Evolutionary conservation across 2,797 vertebrate species (phyloP).

Genomic region (Chloroceryle inda): DNA sequence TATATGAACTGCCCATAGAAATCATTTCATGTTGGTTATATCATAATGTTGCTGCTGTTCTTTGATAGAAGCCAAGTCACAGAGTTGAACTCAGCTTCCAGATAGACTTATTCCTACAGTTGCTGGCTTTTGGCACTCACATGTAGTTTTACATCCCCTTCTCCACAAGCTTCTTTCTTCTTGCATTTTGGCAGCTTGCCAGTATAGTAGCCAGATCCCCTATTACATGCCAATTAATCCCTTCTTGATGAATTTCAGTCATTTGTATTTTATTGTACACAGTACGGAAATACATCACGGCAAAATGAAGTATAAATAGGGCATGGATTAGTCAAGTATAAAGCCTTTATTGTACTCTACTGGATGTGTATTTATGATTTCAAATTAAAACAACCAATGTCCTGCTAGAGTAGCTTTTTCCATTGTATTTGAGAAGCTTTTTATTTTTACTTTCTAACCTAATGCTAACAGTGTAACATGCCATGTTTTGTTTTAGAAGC

Average conservation of each 20-base stretch:
- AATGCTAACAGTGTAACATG: not conserved
- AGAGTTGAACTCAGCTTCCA: not conserved
- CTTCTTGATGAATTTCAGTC: constrained; percentile 70
- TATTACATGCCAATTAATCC: constrained; percentile 72
- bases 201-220: constrained; percentile 44
- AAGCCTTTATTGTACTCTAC: constrained; percentile 55
- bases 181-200: constrained; percentile 56
- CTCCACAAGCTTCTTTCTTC: constrained; percentile 40
- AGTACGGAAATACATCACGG: constrained; percentile 49
- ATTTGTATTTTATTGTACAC: constrained; percentile 60
- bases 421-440: not conserved
- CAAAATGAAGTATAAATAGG: constrained; percentile 46
- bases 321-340: constrained; percentile 60
- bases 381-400: constrained; percentile 48
- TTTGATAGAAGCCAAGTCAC: not conserved
- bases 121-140: constrained; percentile 7
- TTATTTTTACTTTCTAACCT: not conserved
- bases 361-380: constrained; percentile 31
- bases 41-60: constrained; percentile 1
- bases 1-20: constrained; percentile 16
- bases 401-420: not conserved
- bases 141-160: constrained; percentile 26
- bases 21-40: not conserved
- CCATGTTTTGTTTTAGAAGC: not conserved
- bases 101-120: not conserved